phyloP scores from a whole-genome alignment of 2,113 vertebrate species.

The Callaeas wilsoni region DNA sequence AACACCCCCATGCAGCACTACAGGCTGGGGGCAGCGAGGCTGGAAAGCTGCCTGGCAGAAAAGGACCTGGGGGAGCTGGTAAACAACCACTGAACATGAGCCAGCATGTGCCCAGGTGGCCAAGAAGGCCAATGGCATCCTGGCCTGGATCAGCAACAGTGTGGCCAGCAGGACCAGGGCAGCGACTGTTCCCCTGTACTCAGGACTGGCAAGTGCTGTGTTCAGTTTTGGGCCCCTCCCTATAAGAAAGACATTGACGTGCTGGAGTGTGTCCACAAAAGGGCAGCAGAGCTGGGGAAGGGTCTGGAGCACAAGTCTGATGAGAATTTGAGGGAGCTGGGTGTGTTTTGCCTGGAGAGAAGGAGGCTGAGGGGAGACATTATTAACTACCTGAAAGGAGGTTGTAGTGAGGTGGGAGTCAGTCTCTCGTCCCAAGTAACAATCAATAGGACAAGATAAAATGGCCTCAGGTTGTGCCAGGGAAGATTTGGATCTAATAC shows the following conservation, averaged over 20 bases:
- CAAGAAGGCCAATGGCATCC: neutral
- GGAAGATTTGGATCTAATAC: neutral
- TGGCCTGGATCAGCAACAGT: neutral
- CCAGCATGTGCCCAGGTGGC: neutral
- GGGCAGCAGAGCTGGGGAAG: neutral
- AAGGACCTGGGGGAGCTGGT: neutral
- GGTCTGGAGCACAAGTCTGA: neutral
- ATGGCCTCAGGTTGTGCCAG: neutral
- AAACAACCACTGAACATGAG: neutral
- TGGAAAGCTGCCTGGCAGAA: neutral
- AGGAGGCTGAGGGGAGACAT: neutral
- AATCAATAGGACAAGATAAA: neutral
- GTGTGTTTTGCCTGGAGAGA: neutral
- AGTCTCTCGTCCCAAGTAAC: neutral
- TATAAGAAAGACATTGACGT: neutral
- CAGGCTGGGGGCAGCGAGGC: neutral
- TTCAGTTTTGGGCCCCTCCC: neutral
- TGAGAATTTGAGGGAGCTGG: neutral
- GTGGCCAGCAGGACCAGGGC: neutral
- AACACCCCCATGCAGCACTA: neutral
- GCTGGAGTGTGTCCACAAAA: neutral
- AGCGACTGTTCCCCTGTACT: neutral
- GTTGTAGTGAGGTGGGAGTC: too few species aligned
- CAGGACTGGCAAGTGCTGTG: neutral
- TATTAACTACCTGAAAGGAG: neutral